Percentiles rank a stretch among this genome's conserved stretches.
phyloP scores from a whole-genome alignment of 2,113 vertebrate species.

The Cryptotis parvus region DNA sequence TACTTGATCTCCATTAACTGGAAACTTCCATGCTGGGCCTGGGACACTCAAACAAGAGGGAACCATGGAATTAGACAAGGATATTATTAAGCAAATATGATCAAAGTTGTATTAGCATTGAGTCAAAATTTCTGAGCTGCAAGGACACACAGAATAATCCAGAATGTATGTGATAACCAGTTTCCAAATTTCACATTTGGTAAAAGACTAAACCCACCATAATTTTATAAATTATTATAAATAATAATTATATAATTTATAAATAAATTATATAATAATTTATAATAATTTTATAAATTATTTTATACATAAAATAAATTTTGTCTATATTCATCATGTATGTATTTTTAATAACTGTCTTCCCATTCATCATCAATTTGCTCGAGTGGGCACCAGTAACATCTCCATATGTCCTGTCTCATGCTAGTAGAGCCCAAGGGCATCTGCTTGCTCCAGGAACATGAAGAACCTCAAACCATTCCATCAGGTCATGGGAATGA shows the following conservation, averaged over 20 bases:
- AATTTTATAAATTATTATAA: no score
- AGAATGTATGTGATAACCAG: neutral
- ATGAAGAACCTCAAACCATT: no score
- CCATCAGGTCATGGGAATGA: no score
- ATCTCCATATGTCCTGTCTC: no score
- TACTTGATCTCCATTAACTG: neutral
- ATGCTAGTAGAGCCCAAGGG: no score
- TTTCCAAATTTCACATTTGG: neutral
- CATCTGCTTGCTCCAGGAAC: no score
- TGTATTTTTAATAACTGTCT: neutral
- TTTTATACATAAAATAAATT: no score
- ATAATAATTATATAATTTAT: no score
- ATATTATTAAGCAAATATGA: conserved; percentile 3
- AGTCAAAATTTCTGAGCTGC: neutral
- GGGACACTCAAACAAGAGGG: conserved; percentile 14
- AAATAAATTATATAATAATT: no score
- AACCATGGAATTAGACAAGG: neutral
- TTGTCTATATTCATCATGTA: neutral
- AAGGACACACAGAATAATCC: neutral
- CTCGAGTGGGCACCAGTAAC: no score
- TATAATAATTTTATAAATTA: no score
- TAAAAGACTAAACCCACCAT: conserved; percentile 4
- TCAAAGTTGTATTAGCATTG: neutral
- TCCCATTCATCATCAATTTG: no score
- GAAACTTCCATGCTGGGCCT: neutral